These are phyloP conservation scores for Drosophila subsilvestris DNA, from an alignment of 2,888 invertebrate species.

Conservation along the genomic window DNA sequence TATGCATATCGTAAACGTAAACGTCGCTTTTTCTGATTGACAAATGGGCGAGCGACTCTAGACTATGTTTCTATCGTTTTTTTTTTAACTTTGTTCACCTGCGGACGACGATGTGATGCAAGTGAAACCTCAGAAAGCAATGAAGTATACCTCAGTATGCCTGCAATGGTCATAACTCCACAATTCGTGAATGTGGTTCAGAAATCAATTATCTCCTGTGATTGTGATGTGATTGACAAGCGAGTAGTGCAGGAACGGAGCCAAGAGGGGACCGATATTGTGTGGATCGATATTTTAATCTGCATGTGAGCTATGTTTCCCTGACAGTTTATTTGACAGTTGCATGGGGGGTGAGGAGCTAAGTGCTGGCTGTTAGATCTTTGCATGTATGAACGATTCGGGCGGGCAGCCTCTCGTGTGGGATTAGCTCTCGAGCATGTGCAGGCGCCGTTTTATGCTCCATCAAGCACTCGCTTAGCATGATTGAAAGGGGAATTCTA, in stretches of 20 bases:
- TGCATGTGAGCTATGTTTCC: constrained; percentile 56
- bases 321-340: constrained; percentile 69
- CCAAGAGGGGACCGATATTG: neutral
- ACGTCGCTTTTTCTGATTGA: constrained; percentile 70
- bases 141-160: constrained; percentile 66
- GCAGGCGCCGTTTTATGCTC: constrained; percentile 45
- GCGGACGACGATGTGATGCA: constrained; percentile 34
- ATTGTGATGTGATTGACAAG: constrained; percentile 73
- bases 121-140: constrained; percentile 78
- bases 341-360: constrained; percentile 62
- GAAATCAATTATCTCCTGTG: constrained; percentile 67
- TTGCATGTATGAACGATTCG: no score
- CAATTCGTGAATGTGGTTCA: constrained; percentile 64
- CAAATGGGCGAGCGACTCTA: constrained; percentile 60
- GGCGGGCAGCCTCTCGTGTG: neutral
- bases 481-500: neutral
- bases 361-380: constrained; percentile 56
- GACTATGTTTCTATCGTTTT: constrained; percentile 33
- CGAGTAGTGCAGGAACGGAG: constrained; percentile 5
- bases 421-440: neutral
- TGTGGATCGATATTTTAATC: constrained; percentile 18
- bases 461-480: neutral
- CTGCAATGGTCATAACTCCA: constrained; percentile 40
- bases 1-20: constrained; percentile 83
- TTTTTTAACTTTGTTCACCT: constrained; percentile 27